Evolutionary conservation across 2,888 invertebrate genomes (phyloP), one percentile per base, ranked within the genome.

Genomic region (Hyalella azteca): DNA sequence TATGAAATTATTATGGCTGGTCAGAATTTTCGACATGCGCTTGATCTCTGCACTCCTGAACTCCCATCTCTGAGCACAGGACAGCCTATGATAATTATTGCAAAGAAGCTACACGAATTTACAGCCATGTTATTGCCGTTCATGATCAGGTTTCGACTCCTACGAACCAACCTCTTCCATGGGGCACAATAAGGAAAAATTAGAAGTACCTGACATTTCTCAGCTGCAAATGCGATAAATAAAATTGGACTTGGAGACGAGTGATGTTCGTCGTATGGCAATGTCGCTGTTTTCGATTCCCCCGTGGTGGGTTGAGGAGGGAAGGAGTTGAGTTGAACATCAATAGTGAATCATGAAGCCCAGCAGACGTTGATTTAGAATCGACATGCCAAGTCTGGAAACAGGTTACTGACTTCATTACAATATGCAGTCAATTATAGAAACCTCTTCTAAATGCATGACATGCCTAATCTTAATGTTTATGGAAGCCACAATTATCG

Each of bases 341-440:
- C 36, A 66, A 66, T 66, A n/a, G 66, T 11, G 59, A 13, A 59
- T 59, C 59, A 59, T 59, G 59, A 22, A 59, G 39, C 29, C 13
- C 32, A 32, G 19, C 36, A 66, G 66, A 66, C 66, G 19, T 19
- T 66, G 66, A 66, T 66, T 66, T 66, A 66, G 15, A 2, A 36
- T 7, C 66, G n/a, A 36, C 66, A 66, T 36, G 66, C 36, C 36
- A 36, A 22, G 39, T 5, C 66, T 66, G 7, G 66, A 66, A 66
- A 66, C 66, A 36, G 66, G 66, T 66, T 66, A 66, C 66, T 29
- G 66, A 36, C 66, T 66, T 66, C 66, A 66, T 66, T 66, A 66
- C 66, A 66, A 66, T 66, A 66, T 66, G 66, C 66, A 66, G 66
- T 66, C 66, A 66, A 66, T 66, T 66, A 66, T 66, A 66, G 66